A percentile compares a stretch with the other conserved stretches of the same genome.
Conservation (phyloP, 2,113 vertebrate genomes). For the Castor canadensis region DNA sequence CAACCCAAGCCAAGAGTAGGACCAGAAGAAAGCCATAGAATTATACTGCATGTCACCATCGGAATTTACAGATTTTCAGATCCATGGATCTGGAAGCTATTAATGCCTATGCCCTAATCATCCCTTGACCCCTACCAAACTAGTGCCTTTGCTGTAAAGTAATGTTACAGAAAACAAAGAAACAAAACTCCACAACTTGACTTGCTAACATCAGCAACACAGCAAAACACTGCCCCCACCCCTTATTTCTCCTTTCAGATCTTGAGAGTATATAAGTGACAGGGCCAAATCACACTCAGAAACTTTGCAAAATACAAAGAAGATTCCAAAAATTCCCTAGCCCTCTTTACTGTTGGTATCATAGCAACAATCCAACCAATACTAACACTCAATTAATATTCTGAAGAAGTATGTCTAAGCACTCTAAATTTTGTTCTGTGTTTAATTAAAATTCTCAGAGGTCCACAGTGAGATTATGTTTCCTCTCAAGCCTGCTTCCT, state of each 20-base stretch:
- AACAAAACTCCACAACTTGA: background rate
- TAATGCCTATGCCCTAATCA: background rate
- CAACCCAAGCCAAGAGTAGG: background rate
- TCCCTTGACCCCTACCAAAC: background rate
- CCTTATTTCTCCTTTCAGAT: background rate
- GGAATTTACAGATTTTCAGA: background rate
- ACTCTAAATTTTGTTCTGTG: conserved; percentile 47
- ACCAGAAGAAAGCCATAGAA: background rate
- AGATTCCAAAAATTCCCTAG: background rate
- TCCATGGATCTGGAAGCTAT: background rate
- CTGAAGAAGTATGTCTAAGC: conserved; percentile 36
- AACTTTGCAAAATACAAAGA: conserved; percentile 31
- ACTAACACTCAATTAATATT: conserved; percentile 64
- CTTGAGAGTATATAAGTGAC: background rate
- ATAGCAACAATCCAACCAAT: conserved; percentile 49
- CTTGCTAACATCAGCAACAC: background rate
- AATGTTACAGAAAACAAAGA: background rate
- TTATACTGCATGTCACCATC: background rate
- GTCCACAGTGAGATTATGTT: conserved; percentile 38
- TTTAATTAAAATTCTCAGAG: conserved; percentile 72
- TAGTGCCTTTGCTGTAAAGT: background rate
- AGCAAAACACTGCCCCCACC: background rate
- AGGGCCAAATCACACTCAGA: background rate
- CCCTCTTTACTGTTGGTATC: background rate
- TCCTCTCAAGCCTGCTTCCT: conserved; percentile 48